Conservation (phyloP, 2,113 vertebrate species). For the Rhinolophus ferrumequinum region DNA sequence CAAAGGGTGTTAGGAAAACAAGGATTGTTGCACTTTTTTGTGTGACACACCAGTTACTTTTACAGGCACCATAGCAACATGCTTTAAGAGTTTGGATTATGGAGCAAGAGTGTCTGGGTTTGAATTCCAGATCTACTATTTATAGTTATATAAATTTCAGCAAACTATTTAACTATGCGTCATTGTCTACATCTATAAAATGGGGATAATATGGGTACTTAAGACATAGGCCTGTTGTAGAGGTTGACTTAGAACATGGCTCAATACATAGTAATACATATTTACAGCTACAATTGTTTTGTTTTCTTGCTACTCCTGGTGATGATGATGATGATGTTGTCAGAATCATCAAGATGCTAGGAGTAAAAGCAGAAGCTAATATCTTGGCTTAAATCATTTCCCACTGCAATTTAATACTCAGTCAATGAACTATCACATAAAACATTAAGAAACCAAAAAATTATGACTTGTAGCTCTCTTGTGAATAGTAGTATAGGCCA, state of each 20-base stretch:
- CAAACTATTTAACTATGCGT: background rate
- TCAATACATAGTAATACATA: background rate
- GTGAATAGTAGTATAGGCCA: background rate
- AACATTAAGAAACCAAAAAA: background rate
- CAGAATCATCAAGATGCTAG: background rate
- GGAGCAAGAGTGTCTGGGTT: background rate
- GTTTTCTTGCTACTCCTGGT: background rate
- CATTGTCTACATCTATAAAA: background rate
- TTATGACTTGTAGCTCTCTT: background rate
- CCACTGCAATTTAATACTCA: background rate
- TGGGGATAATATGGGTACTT: background rate
- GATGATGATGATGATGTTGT: background rate
- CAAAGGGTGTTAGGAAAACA: background rate
- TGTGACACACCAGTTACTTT: background rate
- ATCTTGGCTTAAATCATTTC: background rate
- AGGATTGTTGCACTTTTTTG: background rate
- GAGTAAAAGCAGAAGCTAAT: slow-evolving; percentile 9
- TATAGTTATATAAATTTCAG: background rate
- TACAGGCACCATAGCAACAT: background rate
- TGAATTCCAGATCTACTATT: background rate
- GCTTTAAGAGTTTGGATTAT: background rate
- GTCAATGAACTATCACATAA: background rate
- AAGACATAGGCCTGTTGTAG: background rate
- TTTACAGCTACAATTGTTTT: background rate
- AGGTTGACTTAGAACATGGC: background rate